Conservation (phyloP, 2,113 vertebrate species). For the Phasianus colchicus region DNA sequence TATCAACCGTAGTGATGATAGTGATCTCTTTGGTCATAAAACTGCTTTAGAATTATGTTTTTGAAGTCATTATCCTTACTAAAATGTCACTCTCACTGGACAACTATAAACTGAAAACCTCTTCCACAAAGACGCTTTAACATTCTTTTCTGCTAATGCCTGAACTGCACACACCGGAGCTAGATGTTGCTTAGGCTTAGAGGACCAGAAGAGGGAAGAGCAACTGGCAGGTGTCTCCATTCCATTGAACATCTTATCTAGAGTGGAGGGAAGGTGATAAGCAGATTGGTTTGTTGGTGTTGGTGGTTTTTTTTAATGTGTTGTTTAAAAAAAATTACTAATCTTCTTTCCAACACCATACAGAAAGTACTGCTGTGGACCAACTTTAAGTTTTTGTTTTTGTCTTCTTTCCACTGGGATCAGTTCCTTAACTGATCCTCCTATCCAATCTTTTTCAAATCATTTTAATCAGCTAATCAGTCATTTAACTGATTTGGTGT, state of each 20-base stretch:
- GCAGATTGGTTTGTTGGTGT: neutral
- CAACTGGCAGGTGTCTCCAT: neutral
- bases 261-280: neutral
- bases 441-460: neutral
- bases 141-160: neutral
- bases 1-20: neutral
- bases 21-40: neutral
- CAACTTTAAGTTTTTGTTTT: neutral
- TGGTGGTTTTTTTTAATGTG: neutral
- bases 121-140: neutral
- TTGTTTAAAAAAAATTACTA: neutral
- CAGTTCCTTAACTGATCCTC: neutral
- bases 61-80: neutral
- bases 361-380: neutral
- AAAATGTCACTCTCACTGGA: neutral
- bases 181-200: neutral
- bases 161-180: neutral
- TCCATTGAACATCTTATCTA: neutral
- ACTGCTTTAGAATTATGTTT: neutral
- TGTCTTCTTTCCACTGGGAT: neutral
- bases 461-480: neutral
- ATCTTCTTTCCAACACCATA: neutral
- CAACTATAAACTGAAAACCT: neutral
- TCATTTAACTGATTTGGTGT: neutral
- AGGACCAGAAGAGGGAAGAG: neutral